Evolutionary conservation across 2,888 invertebrate genomes (phyloP), one percentile per base, ranked within the genome.

Genomic region (Calameuta filiformis): DNA sequence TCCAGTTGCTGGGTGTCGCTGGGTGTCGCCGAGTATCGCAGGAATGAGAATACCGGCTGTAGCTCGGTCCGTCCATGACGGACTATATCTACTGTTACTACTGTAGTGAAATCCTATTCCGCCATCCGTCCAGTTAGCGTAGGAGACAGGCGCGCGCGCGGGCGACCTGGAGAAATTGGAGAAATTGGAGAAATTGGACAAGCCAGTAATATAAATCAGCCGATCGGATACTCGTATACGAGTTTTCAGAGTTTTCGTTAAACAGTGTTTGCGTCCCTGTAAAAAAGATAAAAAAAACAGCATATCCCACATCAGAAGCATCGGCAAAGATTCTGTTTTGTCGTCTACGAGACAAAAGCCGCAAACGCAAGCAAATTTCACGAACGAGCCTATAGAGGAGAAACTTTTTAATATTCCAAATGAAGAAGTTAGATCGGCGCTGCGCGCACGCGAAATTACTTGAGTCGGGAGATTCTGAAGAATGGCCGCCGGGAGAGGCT

Each of bases 341-440:
- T 69, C 33, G 77, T 77, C 71, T 34, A 1, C 34, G 34, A 35
- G 33, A 35, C 71, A 69, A 75, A 68, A 78, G 40, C 75, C 73
- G 73, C 78, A 78, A 75, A 76, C 78, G 78, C 73, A 78, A 78
- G 78, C 75, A 76, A 78, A 78, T 78, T 75, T 40, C 30, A 68
- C 75, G 73, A 35, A 69, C 23, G 77, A 11, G 35, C 56, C 40
- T 40, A 15, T 12, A 15, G 40, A 12, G 40, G 15, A 40, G 73
- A 79, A 83, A 84, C 81, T 84, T 82, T 80, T 81, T 79, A 82
- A 83, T 84, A 84, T 84, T 78, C 77, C 75, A 79, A 83, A 82
- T 80, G 81, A 84, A 84, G 77, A 83, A 79, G 81, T 82, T 81
- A 71, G 69, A 30, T 30, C 12, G 12, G 12, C 1, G 12, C 33